phyloP scores from a whole-genome alignment of 92 coral and sea anemone genomes.

The Parazoanthus darwini region DNA sequence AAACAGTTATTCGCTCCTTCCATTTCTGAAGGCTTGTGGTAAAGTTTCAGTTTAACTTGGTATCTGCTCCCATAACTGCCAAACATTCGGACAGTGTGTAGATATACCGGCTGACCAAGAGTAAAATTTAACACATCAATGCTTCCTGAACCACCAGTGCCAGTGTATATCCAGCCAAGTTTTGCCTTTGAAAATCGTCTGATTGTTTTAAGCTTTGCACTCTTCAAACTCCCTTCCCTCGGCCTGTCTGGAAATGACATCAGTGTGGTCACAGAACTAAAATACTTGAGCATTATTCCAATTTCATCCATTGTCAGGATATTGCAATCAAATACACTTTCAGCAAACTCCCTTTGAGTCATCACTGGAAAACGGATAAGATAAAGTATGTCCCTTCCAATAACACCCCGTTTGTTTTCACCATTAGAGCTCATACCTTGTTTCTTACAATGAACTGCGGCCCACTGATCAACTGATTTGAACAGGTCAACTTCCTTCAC shows the following conservation, averaged over 20 bases:
- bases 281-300: slow-evolving; percentile 25
- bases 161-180: slow-evolving; percentile 21
- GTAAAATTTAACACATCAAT: slow-evolving; percentile 20
- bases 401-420: slow-evolving; percentile 32
- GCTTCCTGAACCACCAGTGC: slow-evolving; percentile 1
- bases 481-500: slow-evolving; percentile 45
- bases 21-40: not conserved
- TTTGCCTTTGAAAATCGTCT: slow-evolving; percentile 34
- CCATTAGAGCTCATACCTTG: slow-evolving; percentile 3
- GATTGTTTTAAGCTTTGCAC: slow-evolving; percentile 27
- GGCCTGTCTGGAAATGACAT: slow-evolving; percentile 18
- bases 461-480: slow-evolving; percentile 48
- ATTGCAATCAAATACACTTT: slow-evolving; percentile 27
- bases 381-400: slow-evolving; percentile 41
- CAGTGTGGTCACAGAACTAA: slow-evolving; percentile 20
- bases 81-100: slow-evolving; percentile 33
- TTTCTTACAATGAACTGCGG: slow-evolving; percentile 26
- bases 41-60: slow-evolving; percentile 18
- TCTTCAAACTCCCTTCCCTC: slow-evolving; percentile 24
- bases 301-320: slow-evolving; percentile 41
- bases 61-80: slow-evolving; percentile 32
- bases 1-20: not conserved
- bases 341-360: slow-evolving; percentile 54
- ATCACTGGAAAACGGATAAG: slow-evolving; percentile 55
- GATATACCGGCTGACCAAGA: slow-evolving; percentile 32